These are phyloP conservation scores for Adineta ricciae DNA, from an alignment of 2,888 invertebrate species.

Conservation along the genomic window DNA sequence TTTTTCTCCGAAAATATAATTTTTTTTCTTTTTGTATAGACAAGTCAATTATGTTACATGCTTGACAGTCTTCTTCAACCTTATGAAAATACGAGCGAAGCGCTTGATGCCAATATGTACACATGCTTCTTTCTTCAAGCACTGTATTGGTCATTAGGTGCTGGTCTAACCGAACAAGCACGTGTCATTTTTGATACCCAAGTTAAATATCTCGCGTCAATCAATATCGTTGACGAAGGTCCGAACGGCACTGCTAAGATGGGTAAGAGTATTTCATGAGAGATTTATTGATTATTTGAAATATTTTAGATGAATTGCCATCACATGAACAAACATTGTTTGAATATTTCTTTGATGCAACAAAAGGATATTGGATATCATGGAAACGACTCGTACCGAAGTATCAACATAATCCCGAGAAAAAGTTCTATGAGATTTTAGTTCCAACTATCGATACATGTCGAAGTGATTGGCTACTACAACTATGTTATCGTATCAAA, in stretches of 20 bases:
- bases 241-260: conserved; percentile 40
- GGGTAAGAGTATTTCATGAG: conserved; percentile 37
- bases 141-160: conserved; percentile 75
- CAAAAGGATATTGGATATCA: conserved; percentile 65
- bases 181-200: conserved; percentile 67
- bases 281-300: no score
- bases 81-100: conserved; percentile 39
- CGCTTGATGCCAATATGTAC: conserved; percentile 51
- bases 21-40: conserved; percentile 54
- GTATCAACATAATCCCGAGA: conserved; percentile 63
- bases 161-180: conserved; percentile 62
- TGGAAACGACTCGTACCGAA: conserved; percentile 71
- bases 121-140: conserved; percentile 66
- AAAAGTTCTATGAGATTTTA: conserved; percentile 69
- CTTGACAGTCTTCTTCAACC: conserved; percentile 61
- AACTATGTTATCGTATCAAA: conserved; percentile 66
- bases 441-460: conserved; percentile 82
- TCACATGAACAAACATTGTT: conserved; percentile 63
- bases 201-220: conserved; percentile 62
- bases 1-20: neutral
- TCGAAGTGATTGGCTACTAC: conserved; percentile 66
- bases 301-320: conserved; percentile 60
- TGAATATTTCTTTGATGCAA: conserved; percentile 66
- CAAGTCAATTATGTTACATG: conserved; percentile 67
- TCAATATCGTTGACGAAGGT: conserved; percentile 62